Conservation (phyloP, 1,140 invertebrate genomes). For the Physella acuta region DNA sequence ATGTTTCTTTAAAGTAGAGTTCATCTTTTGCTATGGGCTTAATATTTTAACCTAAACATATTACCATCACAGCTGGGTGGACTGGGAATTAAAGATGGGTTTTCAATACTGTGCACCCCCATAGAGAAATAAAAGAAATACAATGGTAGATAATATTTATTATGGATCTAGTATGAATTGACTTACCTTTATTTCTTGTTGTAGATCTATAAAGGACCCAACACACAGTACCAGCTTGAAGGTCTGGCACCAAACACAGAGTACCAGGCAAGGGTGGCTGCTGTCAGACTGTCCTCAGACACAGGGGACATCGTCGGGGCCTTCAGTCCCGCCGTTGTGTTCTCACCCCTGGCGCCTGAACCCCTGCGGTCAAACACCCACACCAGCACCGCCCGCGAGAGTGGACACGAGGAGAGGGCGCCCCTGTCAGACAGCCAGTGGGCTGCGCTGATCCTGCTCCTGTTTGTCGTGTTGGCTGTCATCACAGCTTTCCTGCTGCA, state of each 20-base stretch:
- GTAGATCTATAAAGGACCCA: conserved; percentile 75
- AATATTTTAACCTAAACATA: no score
- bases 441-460: conserved; percentile 67
- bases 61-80: no score
- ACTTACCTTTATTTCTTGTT: no score
- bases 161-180: no score
- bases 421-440: conserved; percentile 69
- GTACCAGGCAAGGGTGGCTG: conserved; percentile 74
- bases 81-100: no score
- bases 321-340: conserved; percentile 67
- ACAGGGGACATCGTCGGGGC: conserved; percentile 66
- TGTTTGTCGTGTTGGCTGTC: conserved; percentile 68
- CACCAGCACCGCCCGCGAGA: conserved; percentile 15
- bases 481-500: conserved; percentile 67
- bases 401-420: conserved; percentile 51
- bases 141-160: no score
- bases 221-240: conserved; percentile 68
- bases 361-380: conserved; percentile 34
- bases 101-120: no score
- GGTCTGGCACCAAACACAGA: conserved; percentile 72
- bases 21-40: no score
- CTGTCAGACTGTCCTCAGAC: conserved; percentile 66
- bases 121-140: no score
- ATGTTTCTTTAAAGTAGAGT: no score
- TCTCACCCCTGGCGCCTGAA: conserved; percentile 61